A percentile compares a stretch with the other conserved stretches of the same genome.
phyloP scores from a whole-genome alignment of 2,797 vertebrate species.

The Pseudocheirus occidentalis region DNA sequence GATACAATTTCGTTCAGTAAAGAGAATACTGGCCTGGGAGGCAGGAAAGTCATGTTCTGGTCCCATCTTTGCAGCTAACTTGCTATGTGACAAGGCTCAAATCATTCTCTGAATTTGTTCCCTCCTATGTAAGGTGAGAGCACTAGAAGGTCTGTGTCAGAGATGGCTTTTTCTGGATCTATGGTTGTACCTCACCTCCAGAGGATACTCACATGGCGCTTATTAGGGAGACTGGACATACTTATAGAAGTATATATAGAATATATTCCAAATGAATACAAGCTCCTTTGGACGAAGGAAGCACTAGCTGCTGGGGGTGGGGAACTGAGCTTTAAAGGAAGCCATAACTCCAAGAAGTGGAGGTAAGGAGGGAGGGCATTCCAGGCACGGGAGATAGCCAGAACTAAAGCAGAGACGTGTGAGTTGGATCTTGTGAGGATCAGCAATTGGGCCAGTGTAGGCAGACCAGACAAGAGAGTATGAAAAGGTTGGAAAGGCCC shows the following conservation, averaged over 20 bases:
- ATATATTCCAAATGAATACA: neutral
- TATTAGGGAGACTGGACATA: neutral
- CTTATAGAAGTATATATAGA: neutral
- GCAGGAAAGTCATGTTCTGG: slow-evolving; percentile 24
- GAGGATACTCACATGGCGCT: neutral
- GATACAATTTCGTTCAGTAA: neutral
- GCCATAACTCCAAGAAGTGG: neutral
- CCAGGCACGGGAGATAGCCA: neutral
- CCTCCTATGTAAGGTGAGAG: neutral
- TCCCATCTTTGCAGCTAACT: slow-evolving; percentile 47
- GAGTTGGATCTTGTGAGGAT: neutral
- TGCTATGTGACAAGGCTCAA: slow-evolving; percentile 29
- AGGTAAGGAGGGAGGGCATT: neutral
- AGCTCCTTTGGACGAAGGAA: neutral
- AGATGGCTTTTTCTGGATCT: neutral
- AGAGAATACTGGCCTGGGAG: neutral
- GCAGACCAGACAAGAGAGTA: neutral
- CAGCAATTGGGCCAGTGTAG: neutral
- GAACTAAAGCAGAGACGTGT: neutral
- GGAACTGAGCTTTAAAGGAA: neutral
- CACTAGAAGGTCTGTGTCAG: neutral
- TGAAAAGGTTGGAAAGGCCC: neutral
- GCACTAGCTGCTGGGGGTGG: neutral
- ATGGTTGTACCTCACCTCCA: neutral
- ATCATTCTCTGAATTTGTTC: slow-evolving; percentile 60